These are phyloP conservation scores for Bathynomus jamesi DNA, from an alignment of 1,140 invertebrate species.

Conservation along the genomic window DNA sequence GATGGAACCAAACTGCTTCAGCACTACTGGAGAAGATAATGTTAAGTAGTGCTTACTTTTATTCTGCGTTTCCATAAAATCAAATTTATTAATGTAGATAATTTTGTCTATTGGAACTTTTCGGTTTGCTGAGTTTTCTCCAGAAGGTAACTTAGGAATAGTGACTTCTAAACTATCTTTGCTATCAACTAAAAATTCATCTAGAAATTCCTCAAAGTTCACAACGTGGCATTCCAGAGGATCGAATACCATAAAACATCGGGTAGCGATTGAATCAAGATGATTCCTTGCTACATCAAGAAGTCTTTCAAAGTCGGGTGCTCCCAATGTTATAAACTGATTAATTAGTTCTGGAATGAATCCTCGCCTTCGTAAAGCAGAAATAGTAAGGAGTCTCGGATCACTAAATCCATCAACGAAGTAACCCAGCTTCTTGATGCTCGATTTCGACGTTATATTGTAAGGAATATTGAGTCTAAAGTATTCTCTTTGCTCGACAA, in stretches of 20 bases:
- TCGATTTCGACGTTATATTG: slow-evolving; percentile 16
- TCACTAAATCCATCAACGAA: slow-evolving; percentile 12
- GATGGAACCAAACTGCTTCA: neutral
- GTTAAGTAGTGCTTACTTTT: slow-evolving; percentile 4
- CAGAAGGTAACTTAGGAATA: slow-evolving; percentile 1
- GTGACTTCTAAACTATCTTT: neutral
- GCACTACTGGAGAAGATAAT: neutral
- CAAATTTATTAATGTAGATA: slow-evolving; percentile 15
- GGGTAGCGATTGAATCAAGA: neutral
- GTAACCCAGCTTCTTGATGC: neutral
- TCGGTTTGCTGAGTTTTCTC: neutral
- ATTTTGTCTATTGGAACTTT: neutral
- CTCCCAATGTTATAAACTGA: slow-evolving; percentile 8
- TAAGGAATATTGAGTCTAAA: slow-evolving; percentile 11
- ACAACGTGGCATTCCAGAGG: slow-evolving; percentile 18
- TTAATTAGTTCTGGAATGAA: slow-evolving; percentile 10
- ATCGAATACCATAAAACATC: slow-evolving; percentile 12
- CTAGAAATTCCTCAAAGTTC: slow-evolving; percentile 13
- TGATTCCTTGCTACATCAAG: slow-evolving; percentile 14
- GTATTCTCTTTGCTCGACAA: slow-evolving; percentile 16
- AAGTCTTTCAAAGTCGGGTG: slow-evolving; percentile 6
- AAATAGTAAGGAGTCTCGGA: slow-evolving; percentile 21
- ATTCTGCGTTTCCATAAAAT: neutral
- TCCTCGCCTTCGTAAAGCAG: slow-evolving; percentile 20
- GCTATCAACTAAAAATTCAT: neutral